phyloP scores from a whole-genome alignment of 1,140 invertebrate species.

The Megathymus violae region DNA sequence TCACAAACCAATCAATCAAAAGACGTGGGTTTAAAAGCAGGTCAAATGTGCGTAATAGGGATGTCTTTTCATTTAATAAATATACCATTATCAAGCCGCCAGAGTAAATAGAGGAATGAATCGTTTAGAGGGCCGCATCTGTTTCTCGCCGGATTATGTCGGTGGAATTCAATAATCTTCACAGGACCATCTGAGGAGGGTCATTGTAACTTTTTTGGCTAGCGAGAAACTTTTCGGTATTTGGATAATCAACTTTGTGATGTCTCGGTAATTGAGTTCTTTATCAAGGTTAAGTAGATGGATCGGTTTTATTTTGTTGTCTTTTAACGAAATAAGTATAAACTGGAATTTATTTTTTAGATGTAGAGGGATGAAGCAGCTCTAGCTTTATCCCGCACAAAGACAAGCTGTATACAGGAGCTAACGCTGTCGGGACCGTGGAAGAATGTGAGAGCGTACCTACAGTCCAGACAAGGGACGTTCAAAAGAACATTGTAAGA shows the following conservation, averaged over 20 bases:
- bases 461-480: too few species aligned
- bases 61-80: constrained; percentile 53
- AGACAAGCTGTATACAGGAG: too few species aligned
- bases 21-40: constrained; percentile 29
- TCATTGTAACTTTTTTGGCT: constrained; percentile 56
- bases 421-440: too few species aligned
- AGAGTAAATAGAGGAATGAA: constrained; percentile 70
- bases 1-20: constrained; percentile 29
- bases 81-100: constrained; percentile 54
- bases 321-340: too few species aligned
- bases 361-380: too few species aligned
- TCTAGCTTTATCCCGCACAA: too few species aligned
- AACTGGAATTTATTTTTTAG: too few species aligned
- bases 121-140: constrained; percentile 66
- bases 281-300: not conserved
- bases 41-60: constrained; percentile 45
- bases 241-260: constrained; percentile 54
- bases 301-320: not conserved
- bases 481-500: too few species aligned
- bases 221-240: constrained; percentile 22
- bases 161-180: constrained; percentile 72
- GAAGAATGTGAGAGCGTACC: too few species aligned
- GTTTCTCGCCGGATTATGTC: constrained; percentile 68
- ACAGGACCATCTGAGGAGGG: constrained; percentile 60
- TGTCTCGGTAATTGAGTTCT: constrained; percentile 36